Evolutionary conservation across 2,888 invertebrate species (phyloP), one percentile per base, ranked within the genome.

Genomic region (Polyommatus icarus): DNA sequence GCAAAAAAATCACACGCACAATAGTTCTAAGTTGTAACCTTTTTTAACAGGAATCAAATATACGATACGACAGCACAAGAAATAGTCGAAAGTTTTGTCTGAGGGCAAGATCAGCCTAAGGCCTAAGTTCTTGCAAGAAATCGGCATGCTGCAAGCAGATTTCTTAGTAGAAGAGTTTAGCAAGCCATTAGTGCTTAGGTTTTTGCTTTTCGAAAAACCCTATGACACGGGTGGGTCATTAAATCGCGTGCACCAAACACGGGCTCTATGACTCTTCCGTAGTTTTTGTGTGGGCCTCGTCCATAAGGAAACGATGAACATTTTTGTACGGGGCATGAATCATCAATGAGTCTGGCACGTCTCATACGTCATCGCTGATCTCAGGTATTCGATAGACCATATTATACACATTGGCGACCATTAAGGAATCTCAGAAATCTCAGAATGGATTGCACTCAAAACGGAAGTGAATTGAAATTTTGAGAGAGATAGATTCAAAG

Each of bases 321-420:
- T 67, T 67, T 67, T 67, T 24, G 61, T 15, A 67, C 67, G 67
- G 15, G 29, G 29, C 12, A 15, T 67, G 67, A 67, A 67, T 67
- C 67, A 67, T 29, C 67, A 67, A 67, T 67, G 67, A 67, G 67
- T 67, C 67, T 67, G 32, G 67, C 67, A 32, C 29, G 67, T 32
- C 67, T 67, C 29, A 67, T 24, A 15, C 67, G 67, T 67, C 67
- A 67, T 67, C 67, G 7, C 67, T 18, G 67, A 67, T 67, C 67
- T 67, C 67, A n/a, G 67, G 29, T 29, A 67, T 67, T 15, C 67
- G 15, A 67, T 67, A 67, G 20, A 61, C 24, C 67, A 24, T 24
- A 59, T 29, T 24, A 12, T 67, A 29, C 20, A 24, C 59, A 46
- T 46, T 20, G 18, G 59, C 3, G n/a, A 59, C 57, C n/a, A 36